Evolutionary conservation across 2,797 vertebrate species (phyloP).

Genomic region (Antennarius maculatus): DNA sequence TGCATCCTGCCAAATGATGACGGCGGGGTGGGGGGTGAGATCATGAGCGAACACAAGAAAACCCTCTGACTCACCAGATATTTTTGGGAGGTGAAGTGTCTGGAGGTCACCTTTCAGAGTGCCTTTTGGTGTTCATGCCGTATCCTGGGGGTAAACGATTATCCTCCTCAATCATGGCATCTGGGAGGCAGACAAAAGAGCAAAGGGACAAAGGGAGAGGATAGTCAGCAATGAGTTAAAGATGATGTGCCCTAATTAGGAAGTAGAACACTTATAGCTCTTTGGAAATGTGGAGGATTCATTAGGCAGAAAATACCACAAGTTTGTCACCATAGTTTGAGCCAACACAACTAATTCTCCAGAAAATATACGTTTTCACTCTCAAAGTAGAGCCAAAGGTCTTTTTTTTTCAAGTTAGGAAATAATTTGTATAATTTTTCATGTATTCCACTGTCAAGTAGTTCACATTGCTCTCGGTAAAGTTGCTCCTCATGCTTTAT

Average conservation of each 20-base stretch:
- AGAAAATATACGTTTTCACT: constrained; percentile 22
- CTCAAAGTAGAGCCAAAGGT: constrained; percentile 14
- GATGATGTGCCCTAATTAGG: constrained; percentile 56
- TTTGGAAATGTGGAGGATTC: constrained; percentile 19
- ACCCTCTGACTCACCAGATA: constrained; percentile 65
- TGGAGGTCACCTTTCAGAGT: constrained; percentile 78
- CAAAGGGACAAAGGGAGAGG: constrained; percentile 39
- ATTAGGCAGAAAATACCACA: constrained; percentile 15
- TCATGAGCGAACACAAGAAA: constrained; percentile 29
- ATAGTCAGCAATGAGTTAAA: constrained; percentile 35
- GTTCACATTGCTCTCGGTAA: constrained; percentile 30
- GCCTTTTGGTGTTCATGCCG: constrained; percentile 68
- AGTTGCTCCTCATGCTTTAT: constrained; percentile 48
- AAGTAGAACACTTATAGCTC: constrained; percentile 35
- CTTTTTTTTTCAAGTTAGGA: neutral
- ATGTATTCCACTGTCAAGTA: constrained; percentile 20
- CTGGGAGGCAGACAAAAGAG: constrained; percentile 56
- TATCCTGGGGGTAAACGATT: constrained; percentile 48
- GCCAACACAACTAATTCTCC: constrained; percentile 7
- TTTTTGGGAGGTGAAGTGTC: constrained; percentile 66
- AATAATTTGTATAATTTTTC: constrained; percentile 23
- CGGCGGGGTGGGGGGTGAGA: neutral
- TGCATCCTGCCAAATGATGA: constrained; percentile 15
- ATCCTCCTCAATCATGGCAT: constrained; percentile 65
- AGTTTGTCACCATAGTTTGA: neutral